Conservation (phyloP, 1,140 invertebrate species). For the Asbolus verrucosus region DNA sequence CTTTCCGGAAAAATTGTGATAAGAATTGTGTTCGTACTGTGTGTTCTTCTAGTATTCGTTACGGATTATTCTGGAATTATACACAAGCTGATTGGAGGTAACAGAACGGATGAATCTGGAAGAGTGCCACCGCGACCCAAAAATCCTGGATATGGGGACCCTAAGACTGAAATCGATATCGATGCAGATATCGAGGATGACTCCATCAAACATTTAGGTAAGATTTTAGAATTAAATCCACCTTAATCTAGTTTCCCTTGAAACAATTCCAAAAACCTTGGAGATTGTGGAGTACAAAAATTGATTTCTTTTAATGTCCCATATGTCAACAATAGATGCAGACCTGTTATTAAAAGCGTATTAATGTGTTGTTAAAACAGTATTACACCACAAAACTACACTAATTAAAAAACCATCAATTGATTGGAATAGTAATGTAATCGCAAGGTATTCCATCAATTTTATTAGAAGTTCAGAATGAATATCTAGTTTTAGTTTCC, state of each 20-base stretch:
- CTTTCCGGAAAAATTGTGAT: constrained; percentile 60
- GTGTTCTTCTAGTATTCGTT: constrained; percentile 59
- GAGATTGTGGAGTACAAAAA: not conserved
- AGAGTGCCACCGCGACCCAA: constrained; percentile 56
- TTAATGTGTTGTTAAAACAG: not conserved
- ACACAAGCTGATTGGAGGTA: constrained; percentile 60
- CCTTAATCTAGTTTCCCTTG: constrained; percentile 12
- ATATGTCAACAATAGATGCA: too few relatives aligned
- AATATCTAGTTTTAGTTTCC: too few relatives aligned
- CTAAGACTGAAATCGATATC: constrained; percentile 62
- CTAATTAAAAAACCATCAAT: constrained; percentile 26
- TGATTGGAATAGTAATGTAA: too few relatives aligned
- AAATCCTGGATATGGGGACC: constrained; percentile 64
- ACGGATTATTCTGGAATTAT: constrained; percentile 62
- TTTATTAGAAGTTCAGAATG: too few relatives aligned
- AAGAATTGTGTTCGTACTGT: constrained; percentile 59
- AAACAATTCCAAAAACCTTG: constrained; percentile 6
- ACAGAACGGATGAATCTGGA: constrained; percentile 51
- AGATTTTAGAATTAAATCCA: not conserved
- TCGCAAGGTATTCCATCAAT: too few relatives aligned
- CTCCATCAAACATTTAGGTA: constrained; percentile 60
- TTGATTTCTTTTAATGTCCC: too few relatives aligned
- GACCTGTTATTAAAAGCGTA: constrained; percentile 2
- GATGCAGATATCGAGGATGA: constrained; percentile 65
- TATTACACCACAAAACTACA: too few relatives aligned